Evolutionary conservation across 92 coral and sea anemone species (phyloP), one percentile per base, ranked within the genome.

Genomic region (Epizoanthus scotinus): DNA sequence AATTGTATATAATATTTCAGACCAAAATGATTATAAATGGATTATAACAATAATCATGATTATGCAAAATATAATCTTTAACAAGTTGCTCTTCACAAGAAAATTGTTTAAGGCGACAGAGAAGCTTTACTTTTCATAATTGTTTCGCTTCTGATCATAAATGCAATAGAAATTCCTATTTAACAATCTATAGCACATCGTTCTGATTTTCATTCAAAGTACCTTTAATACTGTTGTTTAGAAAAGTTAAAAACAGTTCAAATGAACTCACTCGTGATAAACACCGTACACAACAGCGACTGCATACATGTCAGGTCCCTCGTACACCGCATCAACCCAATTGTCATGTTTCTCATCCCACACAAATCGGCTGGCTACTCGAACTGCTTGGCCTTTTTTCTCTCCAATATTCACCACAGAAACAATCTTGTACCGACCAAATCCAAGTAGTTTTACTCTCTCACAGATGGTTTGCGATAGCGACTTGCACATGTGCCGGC

Each of bases 311-410:
- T 90, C 92, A 21, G 93, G 56, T 78, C 71, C 89, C 78, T 70
- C 82, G 56, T 78, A 90, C 31, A 92, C 97, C 6, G 92, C 84
- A 67, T 92, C 94, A 15, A 92, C 94, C 97, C 97, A 92, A 57
- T 91, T 87, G 73, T 92, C 97, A 31, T 90, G 90, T 75, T 92
- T 92, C 79, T 92, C 97, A 63, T 92, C 93, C 97, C 97, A 92
- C 83, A 92, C 87, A 83, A 90, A 92, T 63, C 97, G 86, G 83
- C 97, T 92, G 18, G 97, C 97, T 38, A 90, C 87, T 29, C 97
- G 85, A 26, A 90, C 90, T 52, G 86, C 97, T 81, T 92, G 97
- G 44, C 88, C 91, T 22, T 92, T 92, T 67, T 90, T 87, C 85
- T 92, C 89, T 28, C 97, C 97, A 83, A 92, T 92, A 14, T 85